Base-by-base conservation (phyloP, 2,113 vertebrate genomes). In the Noturus placidus region DNA sequence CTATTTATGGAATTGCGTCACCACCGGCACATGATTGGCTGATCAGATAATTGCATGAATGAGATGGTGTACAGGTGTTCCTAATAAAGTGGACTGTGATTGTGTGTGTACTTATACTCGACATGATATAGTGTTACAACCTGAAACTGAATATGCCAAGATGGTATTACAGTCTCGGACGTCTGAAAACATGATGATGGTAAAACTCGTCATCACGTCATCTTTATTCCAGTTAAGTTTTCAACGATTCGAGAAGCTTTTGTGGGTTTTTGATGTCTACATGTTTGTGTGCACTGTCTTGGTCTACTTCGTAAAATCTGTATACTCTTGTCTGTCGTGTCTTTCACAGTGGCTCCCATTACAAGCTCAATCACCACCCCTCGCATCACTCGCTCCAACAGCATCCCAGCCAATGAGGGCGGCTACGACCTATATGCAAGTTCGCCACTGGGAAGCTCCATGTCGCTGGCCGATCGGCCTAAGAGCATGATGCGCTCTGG, bases 401-500 rank as follows among this genome's bases (percentile, higher is more conserved):
- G 98, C 96, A 99, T 98, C n/a, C 98, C 98, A 78, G 96, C 97
- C 86, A 96, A 96, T 72, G 98, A 99, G 86, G 94, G 97, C 20
- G 94, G 96, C 93, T 97, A 97, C 69, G 97, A 99, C 93, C 96
- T 99, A 86, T 99, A 97, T 92, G 95, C 97, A 92, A 94, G 96
- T 46, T 97, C 97, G 92, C 97, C 97, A 86, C 93, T 96, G 94
- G 98, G 97, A 92, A 99, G 98, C 96, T 98, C 96, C 87, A 92
- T 99, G 92, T 98, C 97, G 81, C 96, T 99, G 95, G 96, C 97
- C 0, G 98, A 99, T 92, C 96, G 98, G 88, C 95, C 98, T 91
- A 99, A 99, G 94, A 98, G 97, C 93, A 97, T 99, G 96, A 95
- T 96, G 93, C 97, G 97, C 85, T 99, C 98, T 0, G 98, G 98